Base-by-base conservation (phyloP, 2,888 invertebrate genomes). In the Steinernema carpocapsae region DNA sequence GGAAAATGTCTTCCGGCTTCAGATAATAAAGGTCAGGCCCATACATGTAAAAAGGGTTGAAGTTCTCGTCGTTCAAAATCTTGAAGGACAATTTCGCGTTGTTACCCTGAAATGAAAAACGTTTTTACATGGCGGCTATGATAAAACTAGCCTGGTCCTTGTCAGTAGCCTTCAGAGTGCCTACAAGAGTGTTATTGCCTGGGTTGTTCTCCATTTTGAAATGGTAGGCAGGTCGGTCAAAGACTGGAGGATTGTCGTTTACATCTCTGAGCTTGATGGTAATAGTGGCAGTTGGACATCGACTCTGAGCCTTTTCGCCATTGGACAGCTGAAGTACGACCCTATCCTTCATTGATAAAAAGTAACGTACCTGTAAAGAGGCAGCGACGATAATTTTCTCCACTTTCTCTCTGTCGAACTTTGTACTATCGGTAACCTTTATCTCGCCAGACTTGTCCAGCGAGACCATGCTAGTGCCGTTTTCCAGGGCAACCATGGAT, bases 241-340 rank as follows among this genome's bases (percentile, higher is more conserved):
- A 86, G 1, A 80, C 78, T 7, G 86, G 86, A 2, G 82, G 76
- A 75, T 87, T 83, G 74, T 86, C 86, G 71, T 86, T 86, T 37
- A 77, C 80, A 71, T 87, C 86, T n/a, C 80, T 78, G 12, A 86
- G 71, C 70, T 79, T 79, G 3, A 86, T 76, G 10, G 79, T 76
- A 19, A 85, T 76, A 0, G 82, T 82, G 22, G 81, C 81, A 24
- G 72, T 72, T 48, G 77, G 81, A 48, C 81, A 71, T 12, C 7
- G 14, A 24, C 56, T 56, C 24, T 71, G 43, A 22, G 26, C 12
- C 12, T 26, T 2, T 3, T 56, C 56, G 2, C 26, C 26, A 6
- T 56, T 22, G 6, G 56, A 26, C 17, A 56, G 56, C 56, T 56
- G 26, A 1, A 56, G 17, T 24, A 26, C 12, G 24, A 22, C 26